Evolutionary conservation across 2,888 invertebrate genomes (phyloP), one percentile per base, ranked within the genome.

Genomic region (Amorpha juglandis): DNA sequence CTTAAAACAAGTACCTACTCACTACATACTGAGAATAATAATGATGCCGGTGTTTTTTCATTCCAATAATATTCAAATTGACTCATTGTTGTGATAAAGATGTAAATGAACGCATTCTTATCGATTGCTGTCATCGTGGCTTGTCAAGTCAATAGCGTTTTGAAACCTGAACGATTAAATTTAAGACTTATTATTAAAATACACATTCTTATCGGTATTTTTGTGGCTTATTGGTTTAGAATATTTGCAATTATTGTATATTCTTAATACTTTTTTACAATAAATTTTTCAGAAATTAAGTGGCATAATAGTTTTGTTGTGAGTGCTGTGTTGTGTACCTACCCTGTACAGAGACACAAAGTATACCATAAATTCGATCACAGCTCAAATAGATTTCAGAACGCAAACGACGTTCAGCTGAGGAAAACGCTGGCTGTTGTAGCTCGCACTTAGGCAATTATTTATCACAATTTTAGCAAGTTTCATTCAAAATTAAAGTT

Each of bases 401-500:
- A 65, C 55, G 64, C 48, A 50, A 53, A 33, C 33, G 62, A 63
- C 52, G 52, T 67, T 65, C 63, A 64, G 65, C 66, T 63, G 50
- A 69, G 64, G 58, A 64, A 73, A 69, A 69, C 67, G 68, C 64
- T 65, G 63, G 52, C 53, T 62, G 63, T 67, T 68, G 66, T 66
- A 62, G 68, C 42, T 52, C 53, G 63, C 14, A 35, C 11, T 53
- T 63, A n/a, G 63, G 51, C 12, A 63, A 66, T 63, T 63, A 63
- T 66, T 66, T 66, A 66, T 66, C 66, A 42, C 35, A 42, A 33
- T 74, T 70, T 74, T 77, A 78, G 73, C 74, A 73, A 72, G 69
- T 71, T 71, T 70, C 64, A 71, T 72, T 68, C 62, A 73, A 75
- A 76, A 75, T 73, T 48, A 68, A 68, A 72, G 52, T 53, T 64